Evolutionary conservation across 2,797 vertebrate species (phyloP).

Genomic region (Notoglanidium macrostoma): DNA sequence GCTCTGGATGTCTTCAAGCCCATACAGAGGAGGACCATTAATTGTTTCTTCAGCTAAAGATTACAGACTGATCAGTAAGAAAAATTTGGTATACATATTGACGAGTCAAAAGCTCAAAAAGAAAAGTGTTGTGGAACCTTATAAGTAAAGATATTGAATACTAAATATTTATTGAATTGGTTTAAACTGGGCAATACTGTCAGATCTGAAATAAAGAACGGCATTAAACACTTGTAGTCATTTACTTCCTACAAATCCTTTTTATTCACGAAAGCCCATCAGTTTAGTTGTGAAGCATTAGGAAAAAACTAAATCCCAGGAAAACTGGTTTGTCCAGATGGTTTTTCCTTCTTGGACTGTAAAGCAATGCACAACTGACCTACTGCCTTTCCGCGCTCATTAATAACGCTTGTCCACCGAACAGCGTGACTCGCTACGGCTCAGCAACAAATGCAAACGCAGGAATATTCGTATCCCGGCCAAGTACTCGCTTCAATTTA

Average conservation of each 20-base stretch:
- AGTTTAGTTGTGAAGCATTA: neutral
- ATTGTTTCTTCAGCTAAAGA: neutral
- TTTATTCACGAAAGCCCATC: neutral
- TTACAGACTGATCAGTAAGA: neutral
- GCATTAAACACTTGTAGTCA: neutral
- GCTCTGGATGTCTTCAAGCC: neutral
- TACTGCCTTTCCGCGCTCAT: neutral
- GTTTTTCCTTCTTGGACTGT: neutral
- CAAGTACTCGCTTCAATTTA: neutral
- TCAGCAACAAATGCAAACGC: slow-evolving; percentile 1
- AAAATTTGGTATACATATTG: neutral
- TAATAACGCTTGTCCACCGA: slow-evolving; percentile 2
- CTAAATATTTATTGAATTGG: neutral
- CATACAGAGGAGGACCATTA: neutral
- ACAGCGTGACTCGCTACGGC: neutral
- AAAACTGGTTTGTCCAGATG: neutral
- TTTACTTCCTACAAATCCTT: neutral
- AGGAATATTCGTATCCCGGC: neutral
- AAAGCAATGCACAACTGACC: neutral
- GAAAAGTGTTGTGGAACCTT: neutral
- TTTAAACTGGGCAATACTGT: too few relatives aligned
- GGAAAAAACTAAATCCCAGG: neutral
- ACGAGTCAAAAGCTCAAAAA: neutral
- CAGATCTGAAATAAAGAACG: neutral
- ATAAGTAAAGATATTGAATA: neutral